Percentiles rank a stretch among this genome's conserved stretches.
phyloP scores from a whole-genome alignment of 2,888 invertebrate genomes.

The Orthosia gothica region DNA sequence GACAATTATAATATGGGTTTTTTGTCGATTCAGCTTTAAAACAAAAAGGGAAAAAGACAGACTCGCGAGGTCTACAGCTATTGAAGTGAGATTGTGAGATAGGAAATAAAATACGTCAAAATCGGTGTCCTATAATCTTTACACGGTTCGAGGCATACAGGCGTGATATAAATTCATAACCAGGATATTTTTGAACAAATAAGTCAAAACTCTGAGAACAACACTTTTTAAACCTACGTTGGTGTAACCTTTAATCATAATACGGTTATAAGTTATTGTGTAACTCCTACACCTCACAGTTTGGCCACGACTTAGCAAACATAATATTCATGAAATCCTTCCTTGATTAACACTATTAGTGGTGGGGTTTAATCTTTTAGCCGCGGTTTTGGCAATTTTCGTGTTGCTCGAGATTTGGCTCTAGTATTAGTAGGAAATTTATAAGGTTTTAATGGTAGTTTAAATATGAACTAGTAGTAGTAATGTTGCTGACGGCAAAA shows the following conservation, averaged over 20 bases:
- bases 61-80: too few species aligned
- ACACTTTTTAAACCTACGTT: background rate
- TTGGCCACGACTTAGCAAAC: slow-evolving; percentile 2
- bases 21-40: too few species aligned
- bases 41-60: too few species aligned
- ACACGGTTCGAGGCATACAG: too few species aligned
- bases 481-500: too few species aligned
- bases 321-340: slow-evolving; percentile 39
- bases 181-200: background rate
- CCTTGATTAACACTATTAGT: slow-evolving; percentile 38
- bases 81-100: background rate
- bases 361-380: slow-evolving; percentile 5
- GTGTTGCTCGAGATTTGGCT: background rate
- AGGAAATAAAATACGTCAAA: background rate
- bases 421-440: too few species aligned
- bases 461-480: too few species aligned
- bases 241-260: slow-evolving; percentile 10
- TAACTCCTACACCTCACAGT: slow-evolving; percentile 2
- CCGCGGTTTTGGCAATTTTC: slow-evolving; percentile 15
- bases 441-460: too few species aligned
- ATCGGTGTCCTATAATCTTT: background rate
- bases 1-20: too few species aligned
- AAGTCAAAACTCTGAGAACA: background rate
- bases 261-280: slow-evolving; percentile 7
- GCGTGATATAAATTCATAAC: background rate